Evolutionary conservation across 2,888 invertebrate genomes (phyloP).

Genomic region (Lymantria dispar): DNA sequence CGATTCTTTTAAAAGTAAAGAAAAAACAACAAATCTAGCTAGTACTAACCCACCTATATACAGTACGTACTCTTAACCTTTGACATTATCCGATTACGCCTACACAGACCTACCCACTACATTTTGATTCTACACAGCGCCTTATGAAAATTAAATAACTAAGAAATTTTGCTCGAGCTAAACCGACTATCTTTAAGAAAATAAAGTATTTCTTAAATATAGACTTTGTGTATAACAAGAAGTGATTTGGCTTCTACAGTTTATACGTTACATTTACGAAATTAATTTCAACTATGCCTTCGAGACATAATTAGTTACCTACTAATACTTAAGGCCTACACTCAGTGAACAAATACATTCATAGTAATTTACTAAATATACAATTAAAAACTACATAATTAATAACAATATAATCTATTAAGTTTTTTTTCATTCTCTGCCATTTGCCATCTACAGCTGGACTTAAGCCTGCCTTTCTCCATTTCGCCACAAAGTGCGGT

Average conservation of each 20-base stretch:
- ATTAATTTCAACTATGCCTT: not conserved
- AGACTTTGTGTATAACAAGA: too few relatives aligned
- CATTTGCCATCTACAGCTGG: too few relatives aligned
- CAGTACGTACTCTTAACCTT: conserved; percentile 36
- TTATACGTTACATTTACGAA: not conserved
- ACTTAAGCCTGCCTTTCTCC: too few relatives aligned
- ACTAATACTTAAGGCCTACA: too few relatives aligned
- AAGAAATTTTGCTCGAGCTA: not conserved
- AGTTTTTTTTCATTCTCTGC: too few relatives aligned
- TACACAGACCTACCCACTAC: conserved; percentile 12
- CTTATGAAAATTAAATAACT: not conserved
- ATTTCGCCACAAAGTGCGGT: too few relatives aligned
- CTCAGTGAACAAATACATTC: too few relatives aligned
- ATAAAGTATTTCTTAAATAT: not conserved
- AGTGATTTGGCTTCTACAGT: not conserved
- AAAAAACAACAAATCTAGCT: not conserved
- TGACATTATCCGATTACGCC: conserved; percentile 44
- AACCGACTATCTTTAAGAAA: not conserved
- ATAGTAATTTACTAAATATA: too few relatives aligned
- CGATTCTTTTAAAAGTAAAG: not conserved
- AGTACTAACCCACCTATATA: conserved; percentile 11
- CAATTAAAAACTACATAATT: too few relatives aligned
- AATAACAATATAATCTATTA: too few relatives aligned
- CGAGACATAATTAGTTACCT: too few relatives aligned
- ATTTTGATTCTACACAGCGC: conserved; percentile 17